These are phyloP conservation scores for Danio tinwini DNA, from an alignment of 2,797 vertebrate species.

Conservation along the genomic window DNA sequence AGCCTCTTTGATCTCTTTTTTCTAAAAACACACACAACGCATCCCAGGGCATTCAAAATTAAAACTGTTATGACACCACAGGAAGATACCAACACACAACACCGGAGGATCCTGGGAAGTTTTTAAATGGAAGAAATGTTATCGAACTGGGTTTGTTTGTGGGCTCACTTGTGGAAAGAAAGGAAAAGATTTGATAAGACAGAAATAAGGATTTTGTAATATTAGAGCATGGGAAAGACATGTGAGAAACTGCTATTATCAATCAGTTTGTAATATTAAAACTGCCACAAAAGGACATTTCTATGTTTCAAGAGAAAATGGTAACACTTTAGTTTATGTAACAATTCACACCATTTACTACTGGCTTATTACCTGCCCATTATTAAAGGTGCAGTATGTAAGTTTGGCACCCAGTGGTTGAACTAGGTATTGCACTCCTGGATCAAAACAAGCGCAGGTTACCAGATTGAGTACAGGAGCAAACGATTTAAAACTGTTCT, in stretches of 20 bases:
- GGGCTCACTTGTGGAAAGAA: background rate
- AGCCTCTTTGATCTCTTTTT: slow-evolving; percentile 70
- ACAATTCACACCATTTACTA: no score
- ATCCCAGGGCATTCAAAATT: slow-evolving; percentile 47
- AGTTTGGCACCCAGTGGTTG: no score
- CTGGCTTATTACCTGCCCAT: no score
- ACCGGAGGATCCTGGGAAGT: background rate
- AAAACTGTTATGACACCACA: background rate
- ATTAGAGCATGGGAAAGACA: background rate
- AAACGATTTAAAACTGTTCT: no score
- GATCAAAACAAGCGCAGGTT: no score
- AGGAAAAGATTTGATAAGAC: background rate
- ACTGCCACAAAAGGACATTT: background rate
- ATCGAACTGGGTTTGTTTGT: background rate
- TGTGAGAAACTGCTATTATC: background rate
- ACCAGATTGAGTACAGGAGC: no score
- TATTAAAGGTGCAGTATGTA: no score
- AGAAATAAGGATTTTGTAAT: background rate
- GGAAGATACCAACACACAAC: background rate
- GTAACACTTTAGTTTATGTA: background rate
- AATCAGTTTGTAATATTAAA: background rate
- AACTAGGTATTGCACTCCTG: no score
- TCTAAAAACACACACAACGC: slow-evolving; percentile 64
- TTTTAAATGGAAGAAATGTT: slow-evolving; percentile 4
- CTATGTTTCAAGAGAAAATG: background rate